These are phyloP conservation scores for Drosophila subquinaria DNA, from an alignment of 2,888 invertebrate genomes.

Conservation along the genomic window DNA sequence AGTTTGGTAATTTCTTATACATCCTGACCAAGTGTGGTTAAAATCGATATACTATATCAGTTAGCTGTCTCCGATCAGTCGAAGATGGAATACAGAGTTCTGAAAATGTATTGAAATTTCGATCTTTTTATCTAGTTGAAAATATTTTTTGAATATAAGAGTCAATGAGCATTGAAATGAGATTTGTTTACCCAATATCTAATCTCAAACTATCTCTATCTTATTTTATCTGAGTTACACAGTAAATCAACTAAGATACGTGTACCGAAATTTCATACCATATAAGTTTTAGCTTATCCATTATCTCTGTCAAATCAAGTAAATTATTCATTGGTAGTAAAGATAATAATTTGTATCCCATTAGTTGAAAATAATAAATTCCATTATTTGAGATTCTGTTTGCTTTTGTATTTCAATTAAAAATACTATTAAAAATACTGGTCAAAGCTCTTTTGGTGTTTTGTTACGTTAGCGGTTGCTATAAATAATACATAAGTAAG, in stretches of 20 bases:
- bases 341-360: not conserved
- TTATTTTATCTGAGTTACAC: no score
- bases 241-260: not conserved
- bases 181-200: no score
- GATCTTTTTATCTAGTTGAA: no score
- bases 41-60: no score
- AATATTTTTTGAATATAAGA: not conserved
- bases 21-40: no score
- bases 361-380: slow-evolving; percentile 1
- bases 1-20: no score
- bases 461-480: slow-evolving; percentile 9
- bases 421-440: slow-evolving; percentile 37
- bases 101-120: no score
- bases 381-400: not conserved
- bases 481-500: slow-evolving; percentile 23
- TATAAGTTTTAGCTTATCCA: not conserved
- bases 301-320: not conserved
- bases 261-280: not conserved
- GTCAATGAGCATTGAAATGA: not conserved
- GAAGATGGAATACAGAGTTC: no score
- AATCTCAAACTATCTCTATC: no score
- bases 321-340: no score
- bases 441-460: slow-evolving; percentile 30
- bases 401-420: slow-evolving; percentile 5
- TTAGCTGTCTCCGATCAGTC: no score